Conservation (phyloP, 2,797 vertebrate genomes). For the Alcedo quadribrachys region DNA sequence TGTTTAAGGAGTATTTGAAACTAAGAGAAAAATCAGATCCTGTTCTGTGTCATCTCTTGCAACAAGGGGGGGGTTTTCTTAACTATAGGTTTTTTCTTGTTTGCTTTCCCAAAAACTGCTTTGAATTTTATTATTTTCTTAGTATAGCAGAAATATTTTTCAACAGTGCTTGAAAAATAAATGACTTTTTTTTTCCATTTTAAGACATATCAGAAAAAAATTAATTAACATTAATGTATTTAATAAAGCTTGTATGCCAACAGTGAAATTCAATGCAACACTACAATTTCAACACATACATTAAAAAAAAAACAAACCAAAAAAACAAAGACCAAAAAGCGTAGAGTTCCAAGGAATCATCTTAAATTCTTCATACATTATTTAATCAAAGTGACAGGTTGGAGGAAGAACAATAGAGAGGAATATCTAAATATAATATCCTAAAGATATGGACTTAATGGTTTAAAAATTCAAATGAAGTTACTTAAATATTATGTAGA, state of each 20-base stretch:
- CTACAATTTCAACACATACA: neutral
- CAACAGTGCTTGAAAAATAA: neutral
- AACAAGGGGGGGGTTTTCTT: neutral
- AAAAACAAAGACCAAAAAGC: neutral
- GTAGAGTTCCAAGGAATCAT: neutral
- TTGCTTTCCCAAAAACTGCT: neutral
- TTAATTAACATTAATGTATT: neutral
- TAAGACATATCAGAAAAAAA: neutral
- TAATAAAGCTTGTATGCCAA: neutral
- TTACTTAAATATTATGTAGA: neutral
- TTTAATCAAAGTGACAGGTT: neutral
- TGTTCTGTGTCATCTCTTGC: neutral
- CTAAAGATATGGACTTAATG: neutral
- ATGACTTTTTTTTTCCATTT: neutral
- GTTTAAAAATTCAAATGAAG: neutral
- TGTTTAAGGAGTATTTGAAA: neutral
- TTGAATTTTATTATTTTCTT: neutral
- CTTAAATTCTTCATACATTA: neutral
- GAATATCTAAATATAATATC: no score
- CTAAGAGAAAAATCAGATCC: neutral
- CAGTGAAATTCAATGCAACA: neutral
- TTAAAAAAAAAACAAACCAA: neutral
- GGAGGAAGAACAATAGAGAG: neutral
- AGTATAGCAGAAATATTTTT: conserved; percentile 21
- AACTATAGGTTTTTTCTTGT: neutral